A percentile compares a stretch with the other conserved stretches of the same genome.
phyloP scores from a whole-genome alignment of 1,140 invertebrate species.

The Drosophila sp. region DNA sequence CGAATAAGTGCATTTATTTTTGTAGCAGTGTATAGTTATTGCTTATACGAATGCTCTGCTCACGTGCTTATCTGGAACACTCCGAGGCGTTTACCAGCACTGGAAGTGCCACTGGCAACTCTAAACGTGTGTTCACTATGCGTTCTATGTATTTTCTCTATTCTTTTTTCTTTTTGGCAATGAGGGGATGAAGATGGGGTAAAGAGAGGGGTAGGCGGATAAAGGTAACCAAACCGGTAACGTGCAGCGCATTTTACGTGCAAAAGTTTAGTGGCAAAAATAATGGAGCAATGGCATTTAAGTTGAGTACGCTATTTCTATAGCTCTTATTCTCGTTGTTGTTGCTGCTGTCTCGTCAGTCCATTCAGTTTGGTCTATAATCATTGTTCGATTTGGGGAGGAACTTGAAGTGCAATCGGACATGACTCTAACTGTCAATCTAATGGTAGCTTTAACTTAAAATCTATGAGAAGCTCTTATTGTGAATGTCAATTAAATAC shows the following conservation, averaged over 20 bases:
- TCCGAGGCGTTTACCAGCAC: slow-evolving; percentile 42
- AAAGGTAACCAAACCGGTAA: slow-evolving; percentile 47
- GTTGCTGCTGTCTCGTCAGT: slow-evolving; percentile 17
- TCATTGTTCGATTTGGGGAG: slow-evolving; percentile 40
- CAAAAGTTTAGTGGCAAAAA: slow-evolving; percentile 78
- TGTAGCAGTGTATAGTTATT: not conserved
- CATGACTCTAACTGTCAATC: slow-evolving; percentile 11
- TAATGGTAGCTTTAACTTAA: slow-evolving; percentile 1
- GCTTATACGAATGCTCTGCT: slow-evolving; percentile 38
- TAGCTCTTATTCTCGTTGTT: slow-evolving; percentile 8
- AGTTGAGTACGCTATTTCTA: slow-evolving; percentile 54
- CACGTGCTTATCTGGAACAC: slow-evolving; percentile 79
- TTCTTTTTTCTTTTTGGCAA: slow-evolving; percentile 25
- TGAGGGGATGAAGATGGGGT: no score
- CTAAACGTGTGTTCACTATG: slow-evolving; percentile 25
- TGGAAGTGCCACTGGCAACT: slow-evolving; percentile 45
- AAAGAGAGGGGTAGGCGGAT: not conserved
- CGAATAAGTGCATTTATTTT: no score
- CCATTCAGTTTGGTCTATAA: slow-evolving; percentile 26
- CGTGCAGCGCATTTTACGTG: slow-evolving; percentile 76
- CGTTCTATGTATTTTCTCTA: slow-evolving; percentile 13
- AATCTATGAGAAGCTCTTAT: not conserved
- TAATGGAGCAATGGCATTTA: slow-evolving; percentile 69
- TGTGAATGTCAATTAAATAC: not conserved
- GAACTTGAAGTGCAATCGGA: slow-evolving; percentile 1